These are phyloP conservation scores for Amia ocellicauda DNA, from an alignment of 2,113 vertebrate genomes.

Conservation along the genomic window DNA sequence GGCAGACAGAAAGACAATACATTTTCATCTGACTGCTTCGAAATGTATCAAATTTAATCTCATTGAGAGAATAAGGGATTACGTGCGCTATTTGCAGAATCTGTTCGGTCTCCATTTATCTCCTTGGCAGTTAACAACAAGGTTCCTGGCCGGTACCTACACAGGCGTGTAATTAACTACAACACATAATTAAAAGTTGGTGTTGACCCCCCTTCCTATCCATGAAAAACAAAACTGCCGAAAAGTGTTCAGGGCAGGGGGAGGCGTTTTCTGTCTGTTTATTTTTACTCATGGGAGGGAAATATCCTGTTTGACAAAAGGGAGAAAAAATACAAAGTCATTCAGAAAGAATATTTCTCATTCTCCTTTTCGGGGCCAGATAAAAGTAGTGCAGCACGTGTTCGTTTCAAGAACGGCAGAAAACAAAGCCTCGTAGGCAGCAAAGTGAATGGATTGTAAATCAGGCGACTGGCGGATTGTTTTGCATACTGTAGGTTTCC, in stretches of 20 bases:
- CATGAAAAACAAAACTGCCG: too few relatives aligned
- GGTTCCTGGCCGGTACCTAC: not conserved
- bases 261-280: too few relatives aligned
- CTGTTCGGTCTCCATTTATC: not conserved
- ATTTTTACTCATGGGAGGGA: too few relatives aligned
- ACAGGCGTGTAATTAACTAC: not conserved
- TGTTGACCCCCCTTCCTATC: too few relatives aligned
- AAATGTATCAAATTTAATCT: not conserved
- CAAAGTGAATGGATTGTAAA: slow-evolving; percentile 49
- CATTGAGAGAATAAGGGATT: not conserved
- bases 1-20: not conserved
- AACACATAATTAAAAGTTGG: too few relatives aligned
- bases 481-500: slow-evolving; percentile 64
- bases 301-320: too few relatives aligned
- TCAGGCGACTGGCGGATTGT: slow-evolving; percentile 54
- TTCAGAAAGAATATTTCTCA: too few relatives aligned
- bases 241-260: too few relatives aligned
- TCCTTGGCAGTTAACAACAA: not conserved
- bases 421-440: slow-evolving; percentile 36
- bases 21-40: not conserved
- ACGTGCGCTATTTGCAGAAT: not conserved
- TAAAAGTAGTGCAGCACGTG: too few relatives aligned
- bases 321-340: too few relatives aligned
- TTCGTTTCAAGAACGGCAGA: too few relatives aligned
- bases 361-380: too few relatives aligned